Percentiles rank a stretch among this genome's conserved stretches.
Conservation (phyloP, 1,140 invertebrate species). For the Meloidogyne chitwoodi region DNA sequence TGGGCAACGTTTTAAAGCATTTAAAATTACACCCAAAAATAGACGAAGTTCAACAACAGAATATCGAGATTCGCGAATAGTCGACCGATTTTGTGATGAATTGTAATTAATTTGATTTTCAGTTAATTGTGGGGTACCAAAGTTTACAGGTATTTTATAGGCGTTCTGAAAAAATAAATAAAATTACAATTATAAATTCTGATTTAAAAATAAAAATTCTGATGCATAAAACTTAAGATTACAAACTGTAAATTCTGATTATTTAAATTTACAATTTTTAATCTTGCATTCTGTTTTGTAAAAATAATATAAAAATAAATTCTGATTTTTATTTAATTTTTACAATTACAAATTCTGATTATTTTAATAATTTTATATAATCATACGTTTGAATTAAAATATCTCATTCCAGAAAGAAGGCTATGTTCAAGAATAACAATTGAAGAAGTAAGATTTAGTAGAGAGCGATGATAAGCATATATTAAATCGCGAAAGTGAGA, state of each 20-base stretch:
- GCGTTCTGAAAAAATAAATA: background rate
- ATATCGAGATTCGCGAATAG: conserved; percentile 43
- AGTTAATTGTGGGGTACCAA: conserved; percentile 1
- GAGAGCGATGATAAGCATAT: conserved; percentile 70
- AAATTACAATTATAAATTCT: background rate
- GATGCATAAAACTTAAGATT: background rate
- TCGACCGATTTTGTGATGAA: conserved; percentile 52
- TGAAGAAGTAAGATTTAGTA: conserved; percentile 72
- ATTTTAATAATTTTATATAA: background rate
- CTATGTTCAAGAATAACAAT: conserved; percentile 76
- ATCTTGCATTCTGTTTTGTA: too few relatives aligned
- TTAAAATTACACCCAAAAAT: conserved; percentile 77
- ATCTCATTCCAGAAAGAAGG: conserved; percentile 55
- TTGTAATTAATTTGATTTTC: conserved; percentile 52
- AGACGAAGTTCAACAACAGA: conserved; percentile 71
- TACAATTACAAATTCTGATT: background rate
- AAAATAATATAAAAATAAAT: background rate
- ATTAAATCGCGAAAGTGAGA: conserved; percentile 57
- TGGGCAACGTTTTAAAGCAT: conserved; percentile 68
- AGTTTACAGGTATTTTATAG: background rate
- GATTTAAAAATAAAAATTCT: background rate
- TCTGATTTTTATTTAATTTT: background rate
- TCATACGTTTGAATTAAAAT: conserved; percentile 22
- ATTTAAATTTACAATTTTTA: too few relatives aligned
- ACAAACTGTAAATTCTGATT: too few relatives aligned